Evolutionary conservation across 2,113 vertebrate species (phyloP).

Genomic region (Murina feae): DNA sequence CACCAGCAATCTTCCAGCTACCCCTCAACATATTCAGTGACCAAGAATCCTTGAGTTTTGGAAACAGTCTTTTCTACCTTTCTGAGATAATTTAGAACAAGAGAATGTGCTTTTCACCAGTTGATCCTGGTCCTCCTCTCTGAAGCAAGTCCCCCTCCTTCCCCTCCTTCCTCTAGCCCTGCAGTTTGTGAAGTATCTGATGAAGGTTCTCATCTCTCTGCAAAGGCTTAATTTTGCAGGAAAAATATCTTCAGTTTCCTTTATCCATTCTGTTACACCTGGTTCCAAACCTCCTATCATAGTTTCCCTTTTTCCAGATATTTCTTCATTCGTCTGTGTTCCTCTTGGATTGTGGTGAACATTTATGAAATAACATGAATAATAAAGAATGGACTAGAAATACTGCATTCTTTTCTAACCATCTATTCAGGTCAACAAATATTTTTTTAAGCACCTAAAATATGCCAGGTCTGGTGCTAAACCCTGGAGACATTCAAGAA

Average conservation of each 20-base stretch:
- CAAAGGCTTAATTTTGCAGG: background rate
- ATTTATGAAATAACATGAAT: background rate
- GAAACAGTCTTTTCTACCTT: background rate
- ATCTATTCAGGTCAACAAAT: background rate
- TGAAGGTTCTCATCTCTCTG: background rate
- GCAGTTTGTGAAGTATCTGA: background rate
- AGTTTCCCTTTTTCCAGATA: background rate
- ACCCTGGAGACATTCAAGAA: background rate
- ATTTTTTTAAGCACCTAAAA: background rate
- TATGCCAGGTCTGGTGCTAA: background rate
- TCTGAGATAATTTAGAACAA: background rate
- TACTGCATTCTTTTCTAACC: background rate
- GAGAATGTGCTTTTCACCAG: accelerated
- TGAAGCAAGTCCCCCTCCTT: background rate
- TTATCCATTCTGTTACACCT: background rate
- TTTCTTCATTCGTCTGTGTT: background rate
- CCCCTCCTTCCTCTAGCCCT: too few species aligned
- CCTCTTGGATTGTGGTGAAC: background rate
- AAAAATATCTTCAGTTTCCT: background rate
- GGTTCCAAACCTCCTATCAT: background rate
- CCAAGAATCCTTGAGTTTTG: background rate
- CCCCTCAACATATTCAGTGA: background rate
- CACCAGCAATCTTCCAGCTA: background rate
- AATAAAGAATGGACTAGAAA: background rate
- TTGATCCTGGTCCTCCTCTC: background rate